Evolutionary conservation across 1,140 invertebrate species (phyloP), one percentile per base, ranked within the genome.

Genomic region (Orussus abietinus): DNA sequence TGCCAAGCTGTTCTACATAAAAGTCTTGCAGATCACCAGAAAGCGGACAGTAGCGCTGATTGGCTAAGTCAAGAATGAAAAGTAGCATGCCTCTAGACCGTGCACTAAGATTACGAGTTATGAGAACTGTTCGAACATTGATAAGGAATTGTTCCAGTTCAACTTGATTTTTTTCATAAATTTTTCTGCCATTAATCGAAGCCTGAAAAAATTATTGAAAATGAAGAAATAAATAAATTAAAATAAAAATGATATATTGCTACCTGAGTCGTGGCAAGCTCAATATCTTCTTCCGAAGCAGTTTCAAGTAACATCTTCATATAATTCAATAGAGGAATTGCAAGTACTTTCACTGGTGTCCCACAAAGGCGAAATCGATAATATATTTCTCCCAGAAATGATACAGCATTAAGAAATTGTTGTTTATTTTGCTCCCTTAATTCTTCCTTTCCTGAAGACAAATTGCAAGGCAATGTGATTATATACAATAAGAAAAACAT

Each of bases 221-320:
- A 40, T 32, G 9, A 10, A 13, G 11, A 32, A 18, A 19, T 17
- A 15, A 1, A 6, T 5, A 1, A 21, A 21, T 5, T 45, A 10
- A 25, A 33, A 22, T 42, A 21, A 42, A 32, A 11, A 21, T 15
- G 34, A 21, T 25, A 20, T 15, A 32, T 12, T 19, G 13, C 3
- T 17, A 43, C 41, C 25, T 44, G 33, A n/a, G n/a, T 35, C 19
- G 37, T 34, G 19, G 35, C 31, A 9, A 56, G 17, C 26, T 47
- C 47, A 21, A 56, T 48, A 29, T 56, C 50, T 11, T 47, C 45
- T 30, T 53, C 50, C 34, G 45, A 43, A 2, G 44, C 31, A 19
- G 20, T 11, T 12, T 50, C 42, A 11, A 56, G 30, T 17, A 56
- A 32, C 12, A 41, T 42, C 32, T 45, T 34, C 14, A 56, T 37